Percentiles rank a stretch among this genome's conserved stretches.
Conservation (phyloP, 1,140 invertebrate genomes). For the Eriosoma lanigerum region DNA sequence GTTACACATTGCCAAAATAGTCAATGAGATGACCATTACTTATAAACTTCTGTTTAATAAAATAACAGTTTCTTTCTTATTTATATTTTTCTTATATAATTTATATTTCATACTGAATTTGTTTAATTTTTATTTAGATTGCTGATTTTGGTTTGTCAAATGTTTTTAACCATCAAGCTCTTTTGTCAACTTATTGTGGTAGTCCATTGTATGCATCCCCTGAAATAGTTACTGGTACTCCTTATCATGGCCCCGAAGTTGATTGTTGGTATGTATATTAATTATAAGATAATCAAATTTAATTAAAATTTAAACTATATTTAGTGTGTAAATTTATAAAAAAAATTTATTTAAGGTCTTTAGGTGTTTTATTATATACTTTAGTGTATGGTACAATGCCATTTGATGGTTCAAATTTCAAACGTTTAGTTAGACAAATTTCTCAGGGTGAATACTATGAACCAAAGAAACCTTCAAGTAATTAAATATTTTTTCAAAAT, state of each 20-base stretch:
- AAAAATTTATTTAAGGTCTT: constrained; percentile 75
- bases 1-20: no score
- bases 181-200: constrained; percentile 95
- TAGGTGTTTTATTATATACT: constrained; percentile 96
- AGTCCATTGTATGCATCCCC: constrained; percentile 97
- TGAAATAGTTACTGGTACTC: constrained; percentile 97
- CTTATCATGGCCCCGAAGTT: constrained; percentile 95
- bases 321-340: neutral
- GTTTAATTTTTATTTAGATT: constrained; percentile 66
- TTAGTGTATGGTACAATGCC: constrained; percentile 99
- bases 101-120: neutral
- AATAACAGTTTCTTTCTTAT: neutral
- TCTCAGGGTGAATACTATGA: constrained; percentile 96
- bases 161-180: constrained; percentile 86
- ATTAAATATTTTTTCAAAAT: constrained; percentile 26
- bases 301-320: neutral
- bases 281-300: neutral
- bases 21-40: no score
- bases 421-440: constrained; percentile 94
- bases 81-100: constrained; percentile 39
- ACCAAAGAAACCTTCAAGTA: constrained; percentile 82
- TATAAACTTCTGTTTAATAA: neutral
- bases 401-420: constrained; percentile 98
- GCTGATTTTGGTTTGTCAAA: constrained; percentile 99
- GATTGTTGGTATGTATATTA: constrained; percentile 59